phyloP scores from a whole-genome alignment of 2,113 vertebrate species.

The Bombycilla garrulus region DNA sequence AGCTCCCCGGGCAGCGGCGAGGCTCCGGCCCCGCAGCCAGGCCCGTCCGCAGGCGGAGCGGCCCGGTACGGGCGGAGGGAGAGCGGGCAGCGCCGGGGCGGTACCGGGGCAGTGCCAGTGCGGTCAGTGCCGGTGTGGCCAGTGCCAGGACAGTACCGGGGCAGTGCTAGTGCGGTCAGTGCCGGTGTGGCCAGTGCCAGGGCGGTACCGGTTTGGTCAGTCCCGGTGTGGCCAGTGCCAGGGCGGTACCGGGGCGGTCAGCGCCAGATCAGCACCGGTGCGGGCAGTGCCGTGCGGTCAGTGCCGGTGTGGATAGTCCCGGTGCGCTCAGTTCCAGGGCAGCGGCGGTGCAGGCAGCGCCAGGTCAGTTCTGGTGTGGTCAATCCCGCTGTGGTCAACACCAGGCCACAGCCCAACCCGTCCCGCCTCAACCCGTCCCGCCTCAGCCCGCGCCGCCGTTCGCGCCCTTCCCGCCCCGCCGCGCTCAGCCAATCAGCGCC shows the following conservation, averaged over 20 bases:
- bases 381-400: too few species aligned
- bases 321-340: too few species aligned
- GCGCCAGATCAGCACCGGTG: too few species aligned
- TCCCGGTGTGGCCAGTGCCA: neutral
- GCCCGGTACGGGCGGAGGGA: fast-evolving
- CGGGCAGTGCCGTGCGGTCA: too few species aligned
- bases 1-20: fast-evolving
- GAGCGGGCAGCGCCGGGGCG: fast-evolving
- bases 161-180: neutral
- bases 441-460: neutral
- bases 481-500: neutral
- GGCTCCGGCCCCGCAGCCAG: fast-evolving
- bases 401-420: too few species aligned
- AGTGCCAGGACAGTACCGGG: neutral
- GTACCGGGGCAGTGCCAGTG: too few species aligned
- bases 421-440: fast-evolving
- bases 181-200: too few species aligned
- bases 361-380: too few species aligned
- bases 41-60: fast-evolving
- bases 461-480: neutral
- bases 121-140: neutral
- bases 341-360: too few species aligned
- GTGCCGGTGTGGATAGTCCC: too few species aligned
- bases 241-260: neutral
- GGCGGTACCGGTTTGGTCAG: neutral